These are phyloP conservation scores for Alentia gelatinosa DNA, from an alignment of 2,888 invertebrate species.

Conservation along the genomic window DNA sequence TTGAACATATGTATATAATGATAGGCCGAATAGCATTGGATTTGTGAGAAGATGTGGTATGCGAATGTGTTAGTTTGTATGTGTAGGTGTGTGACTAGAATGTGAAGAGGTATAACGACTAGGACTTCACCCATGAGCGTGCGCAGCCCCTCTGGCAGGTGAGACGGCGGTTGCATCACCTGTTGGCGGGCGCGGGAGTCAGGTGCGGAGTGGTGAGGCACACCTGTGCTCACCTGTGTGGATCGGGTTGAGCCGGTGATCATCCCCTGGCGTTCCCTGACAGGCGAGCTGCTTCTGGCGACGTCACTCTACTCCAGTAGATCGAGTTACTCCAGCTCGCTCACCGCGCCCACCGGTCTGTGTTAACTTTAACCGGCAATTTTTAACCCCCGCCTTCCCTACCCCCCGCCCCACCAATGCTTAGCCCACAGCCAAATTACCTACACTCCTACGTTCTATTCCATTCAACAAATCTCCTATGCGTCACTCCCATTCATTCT, in stretches of 20 bases:
- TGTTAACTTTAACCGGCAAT: neutral
- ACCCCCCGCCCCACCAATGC: neutral
- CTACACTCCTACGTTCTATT: neutral
- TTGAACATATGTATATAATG: too few species aligned
- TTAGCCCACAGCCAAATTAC: neutral
- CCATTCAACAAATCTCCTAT: neutral
- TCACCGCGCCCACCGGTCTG: neutral
- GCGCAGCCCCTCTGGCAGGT: too few species aligned
- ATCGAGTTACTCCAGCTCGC: neutral
- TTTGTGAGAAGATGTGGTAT: too few species aligned
- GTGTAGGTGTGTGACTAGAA: too few species aligned
- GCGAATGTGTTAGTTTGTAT: too few species aligned
- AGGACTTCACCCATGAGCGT: too few species aligned
- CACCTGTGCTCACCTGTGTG: slow-evolving; percentile 47
- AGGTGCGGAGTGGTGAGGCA: neutral
- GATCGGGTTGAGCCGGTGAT: slow-evolving; percentile 21
- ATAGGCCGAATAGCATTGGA: too few species aligned
- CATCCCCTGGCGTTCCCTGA: slow-evolving; percentile 5
- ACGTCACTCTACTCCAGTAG: neutral
- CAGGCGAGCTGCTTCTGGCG: neutral
- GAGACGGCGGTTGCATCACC: slow-evolving; percentile 24
- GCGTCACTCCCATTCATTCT: neutral
- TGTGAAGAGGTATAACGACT: too few species aligned
- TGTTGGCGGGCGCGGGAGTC: neutral
- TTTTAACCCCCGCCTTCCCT: neutral